phyloP scores from a whole-genome alignment of 2,113 vertebrate genomes.

The Sphaerodactylus townsendi region DNA sequence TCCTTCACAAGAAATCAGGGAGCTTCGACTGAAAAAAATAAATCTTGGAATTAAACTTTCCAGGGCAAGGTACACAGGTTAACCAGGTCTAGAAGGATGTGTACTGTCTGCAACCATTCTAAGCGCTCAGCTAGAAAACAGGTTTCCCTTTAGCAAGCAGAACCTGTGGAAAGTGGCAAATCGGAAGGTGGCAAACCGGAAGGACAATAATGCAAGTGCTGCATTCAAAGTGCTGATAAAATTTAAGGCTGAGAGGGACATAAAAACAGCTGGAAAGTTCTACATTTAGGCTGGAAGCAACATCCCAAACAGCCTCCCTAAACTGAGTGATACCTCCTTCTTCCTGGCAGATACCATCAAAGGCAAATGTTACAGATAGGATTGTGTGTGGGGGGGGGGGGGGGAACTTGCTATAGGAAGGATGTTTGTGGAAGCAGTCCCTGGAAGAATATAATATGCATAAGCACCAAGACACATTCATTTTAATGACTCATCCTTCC shows the following conservation, averaged over 20 bases:
- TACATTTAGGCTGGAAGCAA: no score
- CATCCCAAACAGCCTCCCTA: no score
- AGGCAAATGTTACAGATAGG: background rate
- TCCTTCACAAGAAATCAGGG: background rate
- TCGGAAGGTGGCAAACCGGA: no score
- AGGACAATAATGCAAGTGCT: no score
- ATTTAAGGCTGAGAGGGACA: no score
- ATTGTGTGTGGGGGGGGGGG: no score
- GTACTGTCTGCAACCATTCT: background rate
- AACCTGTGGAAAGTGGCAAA: no score
- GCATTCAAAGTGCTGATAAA: no score
- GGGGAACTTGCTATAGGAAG: background rate
- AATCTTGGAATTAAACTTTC: background rate
- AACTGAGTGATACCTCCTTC: background rate
- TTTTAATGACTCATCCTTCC: background rate
- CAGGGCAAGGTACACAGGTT: background rate
- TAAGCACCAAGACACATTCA: background rate
- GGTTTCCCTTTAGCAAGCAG: no score
- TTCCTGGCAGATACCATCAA: background rate
- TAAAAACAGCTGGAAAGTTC: no score
- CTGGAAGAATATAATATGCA: no score
- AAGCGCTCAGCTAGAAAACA: background rate
- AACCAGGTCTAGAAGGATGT: background rate
- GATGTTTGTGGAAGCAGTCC: background rate
- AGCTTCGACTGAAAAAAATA: rapidly evolving